These are phyloP conservation scores for Alviniconcha marisindica DNA, from an alignment of 1,140 invertebrate genomes.

Conservation along the genomic window DNA sequence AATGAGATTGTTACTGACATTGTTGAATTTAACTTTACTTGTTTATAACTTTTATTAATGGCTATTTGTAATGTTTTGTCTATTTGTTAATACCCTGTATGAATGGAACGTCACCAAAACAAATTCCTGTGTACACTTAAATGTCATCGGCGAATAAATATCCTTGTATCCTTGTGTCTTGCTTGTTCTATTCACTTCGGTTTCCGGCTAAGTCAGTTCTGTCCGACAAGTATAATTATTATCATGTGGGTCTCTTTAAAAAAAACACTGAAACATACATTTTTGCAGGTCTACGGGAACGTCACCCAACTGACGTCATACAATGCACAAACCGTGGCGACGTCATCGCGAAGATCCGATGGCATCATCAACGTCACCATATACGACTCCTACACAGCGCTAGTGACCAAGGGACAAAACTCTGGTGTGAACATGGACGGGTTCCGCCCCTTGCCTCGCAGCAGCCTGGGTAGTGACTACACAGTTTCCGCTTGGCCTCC, in stretches of 20 bases:
- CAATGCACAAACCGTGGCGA: background rate
- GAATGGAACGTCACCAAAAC: no score
- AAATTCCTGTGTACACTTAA: no score
- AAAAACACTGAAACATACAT: background rate
- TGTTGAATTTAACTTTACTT: no score
- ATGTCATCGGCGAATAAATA: no score
- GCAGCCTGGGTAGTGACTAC: background rate
- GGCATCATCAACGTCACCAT: background rate
- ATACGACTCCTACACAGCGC: background rate
- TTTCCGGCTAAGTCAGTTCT: no score
- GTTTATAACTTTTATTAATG: no score
- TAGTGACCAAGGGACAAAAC: slow-evolving; percentile 6
- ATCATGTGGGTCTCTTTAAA: no score
- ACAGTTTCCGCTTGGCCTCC: background rate
- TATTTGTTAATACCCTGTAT: no score
- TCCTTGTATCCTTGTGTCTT: no score
- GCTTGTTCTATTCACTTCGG: no score
- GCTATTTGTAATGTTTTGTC: no score
- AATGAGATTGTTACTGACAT: background rate
- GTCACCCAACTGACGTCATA: background rate
- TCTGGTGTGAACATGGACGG: slow-evolving; percentile 10
- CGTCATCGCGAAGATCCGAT: background rate
- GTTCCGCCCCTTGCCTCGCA: slow-evolving; percentile 9
- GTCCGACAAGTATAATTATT: no score
- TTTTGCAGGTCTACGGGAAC: background rate